These are phyloP conservation scores for Apamea epomidion DNA, from an alignment of 2,888 invertebrate genomes.

Conservation along the genomic window DNA sequence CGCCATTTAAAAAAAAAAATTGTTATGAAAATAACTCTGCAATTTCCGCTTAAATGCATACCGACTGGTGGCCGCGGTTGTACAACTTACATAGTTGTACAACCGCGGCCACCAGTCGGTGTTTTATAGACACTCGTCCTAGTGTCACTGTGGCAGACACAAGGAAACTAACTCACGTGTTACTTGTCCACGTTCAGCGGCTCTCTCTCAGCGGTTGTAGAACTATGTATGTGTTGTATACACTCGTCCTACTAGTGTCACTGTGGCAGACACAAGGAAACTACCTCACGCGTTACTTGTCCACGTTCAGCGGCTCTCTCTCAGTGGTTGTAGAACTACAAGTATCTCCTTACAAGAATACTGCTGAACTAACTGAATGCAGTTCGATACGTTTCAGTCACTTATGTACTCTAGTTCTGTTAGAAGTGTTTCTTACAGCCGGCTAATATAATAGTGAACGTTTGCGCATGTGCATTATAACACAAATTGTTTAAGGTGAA, in stretches of 20 bases:
- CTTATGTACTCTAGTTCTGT: background rate
- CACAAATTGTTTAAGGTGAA: background rate
- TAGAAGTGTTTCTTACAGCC: background rate
- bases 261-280: background rate
- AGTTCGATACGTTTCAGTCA: background rate
- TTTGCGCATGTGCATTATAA: background rate
- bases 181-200: background rate
- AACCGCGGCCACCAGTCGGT: no score
- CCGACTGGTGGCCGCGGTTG: no score
- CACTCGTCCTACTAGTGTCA: background rate
- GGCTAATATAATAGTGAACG: background rate
- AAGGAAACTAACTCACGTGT: background rate
- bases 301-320: background rate
- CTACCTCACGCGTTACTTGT: background rate
- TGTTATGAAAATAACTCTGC: no score
- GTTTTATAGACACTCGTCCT: no score
- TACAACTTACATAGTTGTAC: no score
- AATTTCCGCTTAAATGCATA: no score
- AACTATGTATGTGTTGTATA: no score
- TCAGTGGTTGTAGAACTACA: background rate
- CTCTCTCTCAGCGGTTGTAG: no score
- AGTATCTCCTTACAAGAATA: background rate
- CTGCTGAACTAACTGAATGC: background rate
- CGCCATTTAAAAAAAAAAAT: no score
- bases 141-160: background rate